Evolutionary conservation across 1,140 invertebrate species (phyloP).

Genomic region (Rhagoletis pomonella): DNA sequence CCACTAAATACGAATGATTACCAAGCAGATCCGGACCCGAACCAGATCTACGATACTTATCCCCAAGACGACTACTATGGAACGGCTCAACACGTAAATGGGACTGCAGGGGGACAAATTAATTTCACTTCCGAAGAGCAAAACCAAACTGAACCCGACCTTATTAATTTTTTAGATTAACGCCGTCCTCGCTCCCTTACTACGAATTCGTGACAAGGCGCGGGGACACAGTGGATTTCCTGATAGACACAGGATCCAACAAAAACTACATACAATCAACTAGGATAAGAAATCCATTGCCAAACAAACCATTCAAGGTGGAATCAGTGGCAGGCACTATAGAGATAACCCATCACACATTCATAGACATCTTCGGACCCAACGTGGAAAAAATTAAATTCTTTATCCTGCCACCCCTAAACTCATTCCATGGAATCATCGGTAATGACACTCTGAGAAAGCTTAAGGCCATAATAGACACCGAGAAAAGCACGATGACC

Average conservation of each 20-base stretch:
- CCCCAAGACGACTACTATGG: no score
- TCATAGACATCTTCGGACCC: constrained; percentile 30
- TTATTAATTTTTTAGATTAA: constrained; percentile 58
- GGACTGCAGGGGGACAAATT: no score
- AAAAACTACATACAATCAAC: constrained; percentile 55
- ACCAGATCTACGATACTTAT: no score
- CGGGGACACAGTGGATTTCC: constrained; percentile 52
- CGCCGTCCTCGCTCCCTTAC: constrained; percentile 56
- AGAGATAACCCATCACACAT: constrained; percentile 51
- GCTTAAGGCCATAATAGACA: constrained; percentile 52
- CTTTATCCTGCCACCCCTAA: constrained; percentile 35
- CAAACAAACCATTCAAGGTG: constrained; percentile 47
- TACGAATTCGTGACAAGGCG: constrained; percentile 30
- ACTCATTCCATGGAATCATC: constrained; percentile 46
- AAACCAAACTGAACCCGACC: not conserved
- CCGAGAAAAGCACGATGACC: not conserved
- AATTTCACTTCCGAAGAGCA: not conserved
- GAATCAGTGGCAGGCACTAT: constrained; percentile 50
- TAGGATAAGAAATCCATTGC: constrained; percentile 28
- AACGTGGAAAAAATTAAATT: constrained; percentile 37
- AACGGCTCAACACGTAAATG: no score
- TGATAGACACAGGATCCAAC: constrained; percentile 57
- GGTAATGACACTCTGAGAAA: constrained; percentile 55
- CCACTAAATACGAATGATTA: no score
- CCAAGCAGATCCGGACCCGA: no score